Base-by-base conservation (phyloP, 2,797 vertebrate species). In the Cirrhinus mrigala region DNA sequence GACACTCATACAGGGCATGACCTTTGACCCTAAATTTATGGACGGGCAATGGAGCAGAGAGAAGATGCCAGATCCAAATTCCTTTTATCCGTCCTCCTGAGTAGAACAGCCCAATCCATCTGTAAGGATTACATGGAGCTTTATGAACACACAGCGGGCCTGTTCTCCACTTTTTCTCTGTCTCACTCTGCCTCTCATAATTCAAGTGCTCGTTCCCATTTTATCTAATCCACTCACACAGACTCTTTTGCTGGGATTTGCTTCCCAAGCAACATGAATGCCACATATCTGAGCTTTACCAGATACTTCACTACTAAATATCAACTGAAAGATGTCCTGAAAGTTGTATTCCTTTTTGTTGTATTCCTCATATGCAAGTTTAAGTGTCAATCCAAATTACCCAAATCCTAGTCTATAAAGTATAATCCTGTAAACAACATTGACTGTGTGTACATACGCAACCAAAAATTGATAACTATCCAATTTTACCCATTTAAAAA, bases 71-170 rank as follows among this genome's bases (percentile, higher is more conserved):
- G 71, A 66, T 56, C 44, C 48, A 1, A 80, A 81, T 78, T 73
- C 56, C 24, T 52, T 77, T 74, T 68, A 75, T 56, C 83, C n/a
- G 1, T 40, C 73, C 27, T 83, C 12, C 6, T 29, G 71, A 70
- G 69, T n/a, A 62, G 75, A 86, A 78, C 71, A 73, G 22, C 16
- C 37, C 75, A 70, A 70, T 84, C 66, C 83, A 71, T 84, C 75
- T 84, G 75, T 79, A 46, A 60, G 83, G 75, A 84, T 84, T 84
- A 84, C 83, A 69, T 29, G 27, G 75, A 84, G 75, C 75, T 84
- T 79, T 84, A 70, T 79, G 75, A 78, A 84, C 52, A 84, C 74
- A 79, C 64, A 79, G n/a, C 3, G 33, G 75, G 33, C 52, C 83
- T 60, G 24, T 70, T 79, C 83, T 69, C 27, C 18, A 48, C 76